phyloP scores from a whole-genome alignment of 2,888 invertebrate genomes.

The Sarcophaga subvicina region DNA sequence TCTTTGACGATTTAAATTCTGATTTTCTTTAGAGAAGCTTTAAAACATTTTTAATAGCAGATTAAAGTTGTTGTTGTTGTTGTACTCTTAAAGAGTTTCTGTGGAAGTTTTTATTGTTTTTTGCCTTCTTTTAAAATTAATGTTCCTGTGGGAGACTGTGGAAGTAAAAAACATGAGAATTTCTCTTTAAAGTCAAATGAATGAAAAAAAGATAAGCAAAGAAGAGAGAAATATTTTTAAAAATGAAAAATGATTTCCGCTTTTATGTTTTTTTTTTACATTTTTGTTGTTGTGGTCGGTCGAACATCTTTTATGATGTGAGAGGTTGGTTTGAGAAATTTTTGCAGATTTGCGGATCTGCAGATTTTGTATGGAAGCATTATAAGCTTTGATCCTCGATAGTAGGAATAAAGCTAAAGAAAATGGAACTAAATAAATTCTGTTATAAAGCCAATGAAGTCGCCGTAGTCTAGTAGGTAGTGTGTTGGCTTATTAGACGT shows the following conservation, averaged over 20 bases:
- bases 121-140: constrained; percentile 40
- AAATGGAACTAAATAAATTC: no score
- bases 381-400: no score
- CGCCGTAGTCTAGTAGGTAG: no score
- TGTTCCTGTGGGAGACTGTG: constrained; percentile 5
- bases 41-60: not conserved
- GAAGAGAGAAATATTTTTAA: constrained; percentile 45
- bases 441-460: no score
- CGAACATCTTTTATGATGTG: constrained; percentile 1
- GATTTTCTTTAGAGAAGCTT: not conserved
- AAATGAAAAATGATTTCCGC: constrained; percentile 66
- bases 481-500: no score
- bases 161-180: constrained; percentile 23
- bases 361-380: no score
- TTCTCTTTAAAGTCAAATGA: constrained; percentile 62
- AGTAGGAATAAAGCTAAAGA: no score
- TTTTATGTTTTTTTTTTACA: constrained; percentile 39
- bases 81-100: not conserved
- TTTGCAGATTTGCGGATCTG: no score
- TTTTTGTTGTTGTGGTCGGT: constrained; percentile 22
- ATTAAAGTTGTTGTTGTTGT: not conserved
- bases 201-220: constrained; percentile 22
- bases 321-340: not conserved
- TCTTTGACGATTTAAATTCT: not conserved
- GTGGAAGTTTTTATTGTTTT: constrained; percentile 15